A percentile compares a stretch with the other conserved stretches of the same genome.
Evolutionary conservation across 2,113 vertebrate genomes (phyloP).

Genomic region (Pluvialis apricaria): DNA sequence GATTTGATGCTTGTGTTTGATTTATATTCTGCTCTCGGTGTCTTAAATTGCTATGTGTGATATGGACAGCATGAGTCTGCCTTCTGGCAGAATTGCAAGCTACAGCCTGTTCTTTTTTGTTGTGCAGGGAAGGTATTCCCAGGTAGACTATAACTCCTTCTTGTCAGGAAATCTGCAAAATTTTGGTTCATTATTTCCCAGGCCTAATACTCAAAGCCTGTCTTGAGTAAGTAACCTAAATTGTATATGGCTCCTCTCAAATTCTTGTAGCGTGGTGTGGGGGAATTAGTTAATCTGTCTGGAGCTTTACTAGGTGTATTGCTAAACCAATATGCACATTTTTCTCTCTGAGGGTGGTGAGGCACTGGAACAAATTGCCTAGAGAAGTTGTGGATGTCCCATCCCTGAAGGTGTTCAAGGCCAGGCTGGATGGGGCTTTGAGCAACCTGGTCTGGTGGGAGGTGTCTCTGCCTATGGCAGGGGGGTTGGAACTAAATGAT

Average conservation of each 20-base stretch:
- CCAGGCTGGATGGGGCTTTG: no score
- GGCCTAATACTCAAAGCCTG: not conserved
- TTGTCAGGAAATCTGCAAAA: not conserved
- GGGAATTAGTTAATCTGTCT: not conserved
- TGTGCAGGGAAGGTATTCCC: not conserved
- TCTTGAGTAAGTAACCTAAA: not conserved
- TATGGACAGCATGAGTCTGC: not conserved
- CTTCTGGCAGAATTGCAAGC: not conserved
- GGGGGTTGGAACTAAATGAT: no score
- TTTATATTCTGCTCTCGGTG: not conserved
- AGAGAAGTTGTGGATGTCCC: no score
- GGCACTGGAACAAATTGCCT: no score
- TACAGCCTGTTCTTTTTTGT: not conserved
- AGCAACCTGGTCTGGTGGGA: no score
- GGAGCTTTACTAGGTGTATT: not conserved
- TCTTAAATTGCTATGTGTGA: not conserved
- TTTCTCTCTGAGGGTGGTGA: no score
- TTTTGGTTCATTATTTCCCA: not conserved
- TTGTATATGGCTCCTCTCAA: not conserved
- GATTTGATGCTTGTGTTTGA: constrained; percentile 3
- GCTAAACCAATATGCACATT: not conserved
- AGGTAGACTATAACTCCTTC: not conserved
- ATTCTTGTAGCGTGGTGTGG: not conserved
- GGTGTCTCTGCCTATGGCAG: no score
- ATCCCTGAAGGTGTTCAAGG: no score